phyloP scores from a whole-genome alignment of 1,140 invertebrate species.

The Drosophila serrata region DNA sequence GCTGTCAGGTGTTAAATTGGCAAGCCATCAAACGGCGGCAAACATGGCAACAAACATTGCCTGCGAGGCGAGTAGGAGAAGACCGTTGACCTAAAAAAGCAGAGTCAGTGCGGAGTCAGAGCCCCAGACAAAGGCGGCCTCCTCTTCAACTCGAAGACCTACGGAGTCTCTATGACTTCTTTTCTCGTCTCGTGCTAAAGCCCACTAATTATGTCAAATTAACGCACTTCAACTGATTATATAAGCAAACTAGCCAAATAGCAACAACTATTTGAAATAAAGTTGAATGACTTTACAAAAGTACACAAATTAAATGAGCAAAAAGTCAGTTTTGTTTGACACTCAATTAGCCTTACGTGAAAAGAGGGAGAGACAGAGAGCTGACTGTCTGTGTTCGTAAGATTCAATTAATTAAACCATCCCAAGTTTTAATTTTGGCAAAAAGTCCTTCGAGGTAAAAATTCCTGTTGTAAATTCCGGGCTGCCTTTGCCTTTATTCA shows the following conservation, averaged over 20 bases:
- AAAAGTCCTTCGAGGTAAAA: constrained; percentile 24
- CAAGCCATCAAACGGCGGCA: constrained; percentile 64
- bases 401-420: constrained; percentile 47
- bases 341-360: constrained; percentile 42
- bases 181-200: constrained; percentile 48
- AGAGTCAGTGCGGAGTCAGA: constrained; percentile 34
- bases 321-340: constrained; percentile 30
- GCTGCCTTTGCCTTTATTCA: constrained; percentile 40
- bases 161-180: constrained; percentile 32
- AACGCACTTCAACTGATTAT: constrained; percentile 68
- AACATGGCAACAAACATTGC: constrained; percentile 62
- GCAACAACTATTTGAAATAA: constrained; percentile 32
- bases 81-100: constrained; percentile 75
- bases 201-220: constrained; percentile 79
- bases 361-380: neutral
- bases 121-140: constrained; percentile 58
- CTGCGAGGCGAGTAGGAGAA: constrained; percentile 19
- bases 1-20: constrained; percentile 80
- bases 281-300: constrained; percentile 70
- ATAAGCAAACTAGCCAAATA: constrained; percentile 52
- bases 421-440: constrained; percentile 1
- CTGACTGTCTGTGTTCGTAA: neutral
- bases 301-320: constrained; percentile 13
- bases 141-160: constrained; percentile 42
- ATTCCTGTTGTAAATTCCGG: constrained; percentile 13